phyloP scores from a whole-genome alignment of 2,113 vertebrate genomes.

The Ahaetulla prasina region DNA sequence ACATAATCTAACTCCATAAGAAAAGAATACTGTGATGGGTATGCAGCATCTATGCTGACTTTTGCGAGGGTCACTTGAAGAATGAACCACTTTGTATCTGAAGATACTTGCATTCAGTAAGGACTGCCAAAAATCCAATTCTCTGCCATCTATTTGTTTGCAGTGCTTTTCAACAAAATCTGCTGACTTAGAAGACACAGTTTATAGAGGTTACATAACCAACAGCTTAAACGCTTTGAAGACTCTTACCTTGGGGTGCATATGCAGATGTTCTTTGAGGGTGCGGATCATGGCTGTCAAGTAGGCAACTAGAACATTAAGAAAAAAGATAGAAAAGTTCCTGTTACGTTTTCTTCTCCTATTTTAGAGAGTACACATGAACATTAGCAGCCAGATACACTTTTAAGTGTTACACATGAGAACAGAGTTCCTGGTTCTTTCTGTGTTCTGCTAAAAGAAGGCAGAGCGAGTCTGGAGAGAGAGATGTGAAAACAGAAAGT shows the following conservation, averaged over 20 bases:
- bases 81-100: background rate
- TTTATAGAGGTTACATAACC: background rate
- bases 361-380: background rate
- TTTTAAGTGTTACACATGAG: background rate
- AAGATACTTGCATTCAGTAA: background rate
- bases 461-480: background rate
- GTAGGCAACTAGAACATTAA: slow-evolving; percentile 75
- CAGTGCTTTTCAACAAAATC: background rate
- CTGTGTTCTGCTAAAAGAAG: background rate
- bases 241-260: slow-evolving; percentile 81
- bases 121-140: background rate
- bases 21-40: background rate
- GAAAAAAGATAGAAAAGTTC: background rate
- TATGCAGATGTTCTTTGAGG: slow-evolving; percentile 84
- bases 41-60: background rate
- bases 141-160: background rate
- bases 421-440: background rate
- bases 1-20: background rate
- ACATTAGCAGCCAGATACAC: background rate
- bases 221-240: background rate
- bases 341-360: background rate
- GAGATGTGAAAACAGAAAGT: background rate
- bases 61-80: background rate
- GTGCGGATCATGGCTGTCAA: slow-evolving; percentile 85
- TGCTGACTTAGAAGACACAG: background rate